Evolutionary conservation across 2,113 vertebrate species (phyloP).

Genomic region (Pteropus alecto): DNA sequence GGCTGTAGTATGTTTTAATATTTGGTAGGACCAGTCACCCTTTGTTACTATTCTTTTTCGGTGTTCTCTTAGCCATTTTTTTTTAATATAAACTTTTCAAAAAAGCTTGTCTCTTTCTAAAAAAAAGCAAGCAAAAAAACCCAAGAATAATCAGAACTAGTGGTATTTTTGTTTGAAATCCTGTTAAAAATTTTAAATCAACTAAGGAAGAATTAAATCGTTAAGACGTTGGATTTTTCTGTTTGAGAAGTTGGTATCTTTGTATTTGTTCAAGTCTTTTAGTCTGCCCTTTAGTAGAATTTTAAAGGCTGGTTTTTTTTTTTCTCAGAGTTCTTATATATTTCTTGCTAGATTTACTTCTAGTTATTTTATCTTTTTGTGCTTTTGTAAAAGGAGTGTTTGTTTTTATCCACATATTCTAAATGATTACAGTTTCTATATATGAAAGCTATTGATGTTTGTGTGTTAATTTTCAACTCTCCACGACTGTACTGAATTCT

Average conservation of each 20-base stretch:
- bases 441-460: background rate
- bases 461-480: background rate
- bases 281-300: background rate
- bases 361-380: background rate
- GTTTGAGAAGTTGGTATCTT: background rate
- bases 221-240: background rate
- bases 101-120: background rate
- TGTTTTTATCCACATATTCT: background rate
- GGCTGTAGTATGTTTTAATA: background rate
- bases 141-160: background rate
- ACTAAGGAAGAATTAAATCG: background rate
- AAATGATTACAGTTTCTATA: background rate
- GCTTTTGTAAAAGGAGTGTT: background rate
- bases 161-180: background rate
- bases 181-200: background rate
- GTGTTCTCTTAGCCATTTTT: background rate
- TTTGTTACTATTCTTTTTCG: background rate
- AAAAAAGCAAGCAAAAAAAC: background rate
- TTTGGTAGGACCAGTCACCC: background rate
- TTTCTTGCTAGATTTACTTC: background rate
- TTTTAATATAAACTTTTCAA: background rate
- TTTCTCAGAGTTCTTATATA: background rate
- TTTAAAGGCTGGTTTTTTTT: background rate
- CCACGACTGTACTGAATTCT: background rate
- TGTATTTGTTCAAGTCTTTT: background rate